Percentiles rank a stretch among this genome's conserved stretches.
Evolutionary conservation across 2,113 vertebrate species (phyloP).

Genomic region (Isichthys henryi): DNA sequence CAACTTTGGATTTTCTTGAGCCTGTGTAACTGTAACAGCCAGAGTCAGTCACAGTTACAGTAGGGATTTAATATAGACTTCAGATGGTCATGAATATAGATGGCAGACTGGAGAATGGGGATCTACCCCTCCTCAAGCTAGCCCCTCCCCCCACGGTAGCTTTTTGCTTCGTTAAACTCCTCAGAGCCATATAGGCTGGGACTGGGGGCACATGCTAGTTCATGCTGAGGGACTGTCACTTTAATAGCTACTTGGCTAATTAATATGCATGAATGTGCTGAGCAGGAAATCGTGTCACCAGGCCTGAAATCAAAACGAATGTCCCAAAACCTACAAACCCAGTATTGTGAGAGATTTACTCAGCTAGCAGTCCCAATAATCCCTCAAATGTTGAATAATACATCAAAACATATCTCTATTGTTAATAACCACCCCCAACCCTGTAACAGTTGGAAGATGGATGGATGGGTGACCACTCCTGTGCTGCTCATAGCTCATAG

Average conservation of each 20-base stretch:
- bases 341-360: not conserved
- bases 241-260: not conserved
- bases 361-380: not conserved
- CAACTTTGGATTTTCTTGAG: not conserved
- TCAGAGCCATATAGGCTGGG: not conserved
- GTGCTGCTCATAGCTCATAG: not conserved
- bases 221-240: not conserved
- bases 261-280: not conserved
- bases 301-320: not conserved
- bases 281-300: not conserved
- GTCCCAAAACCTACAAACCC: not conserved
- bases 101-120: not conserved
- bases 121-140: not conserved
- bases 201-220: not conserved
- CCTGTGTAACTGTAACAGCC: not conserved
- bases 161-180: not conserved
- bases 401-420: not conserved
- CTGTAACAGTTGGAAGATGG: not conserved
- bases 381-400: not conserved
- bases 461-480: not conserved
- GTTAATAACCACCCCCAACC: not conserved
- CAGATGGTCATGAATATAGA: not conserved
- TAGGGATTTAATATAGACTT: not conserved
- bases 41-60: not conserved
- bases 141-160: not conserved